Percentiles rank a stretch among this genome's conserved stretches.
phyloP scores from a whole-genome alignment of 1,140 invertebrate genomes.

The Scaptodrosophila lebanonensis region DNA sequence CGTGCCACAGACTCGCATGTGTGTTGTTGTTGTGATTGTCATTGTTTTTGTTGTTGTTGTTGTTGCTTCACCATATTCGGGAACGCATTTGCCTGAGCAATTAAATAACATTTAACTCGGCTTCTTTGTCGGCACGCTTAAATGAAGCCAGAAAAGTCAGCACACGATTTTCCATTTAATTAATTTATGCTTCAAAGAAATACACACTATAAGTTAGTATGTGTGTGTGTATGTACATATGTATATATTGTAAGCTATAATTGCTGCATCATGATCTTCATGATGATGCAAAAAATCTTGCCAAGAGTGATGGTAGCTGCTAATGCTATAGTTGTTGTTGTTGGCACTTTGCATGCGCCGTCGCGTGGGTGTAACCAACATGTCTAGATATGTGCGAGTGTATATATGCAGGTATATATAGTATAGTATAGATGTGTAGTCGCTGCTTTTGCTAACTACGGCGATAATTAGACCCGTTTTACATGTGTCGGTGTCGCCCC shows the following conservation, averaged over 20 bases:
- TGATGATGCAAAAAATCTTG: slow-evolving; percentile 1
- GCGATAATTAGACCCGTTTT: slow-evolving; percentile 51
- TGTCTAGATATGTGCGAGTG: too few species aligned
- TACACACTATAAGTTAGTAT: slow-evolving; percentile 20
- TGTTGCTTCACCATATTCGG: slow-evolving; percentile 58
- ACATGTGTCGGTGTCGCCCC: slow-evolving; percentile 18
- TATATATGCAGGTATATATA: too few species aligned
- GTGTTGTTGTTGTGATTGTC: background rate
- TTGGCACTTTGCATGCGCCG: slow-evolving; percentile 27
- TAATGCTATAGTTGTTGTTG: slow-evolving; percentile 12
- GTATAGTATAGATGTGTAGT: too few species aligned
- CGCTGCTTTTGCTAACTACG: background rate
- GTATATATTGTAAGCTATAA: slow-evolving; percentile 52
- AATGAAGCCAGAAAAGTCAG: slow-evolving; percentile 34
- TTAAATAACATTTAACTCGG: slow-evolving; percentile 68
- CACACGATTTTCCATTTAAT: slow-evolving; percentile 71
- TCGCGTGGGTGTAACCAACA: slow-evolving; percentile 58
- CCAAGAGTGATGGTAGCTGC: background rate
- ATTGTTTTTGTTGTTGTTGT: slow-evolving; percentile 8
- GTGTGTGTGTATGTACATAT: too few species aligned
- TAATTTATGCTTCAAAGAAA: slow-evolving; percentile 55
- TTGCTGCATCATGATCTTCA: slow-evolving; percentile 18
- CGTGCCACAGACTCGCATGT: too few species aligned
- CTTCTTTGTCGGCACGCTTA: slow-evolving; percentile 62
- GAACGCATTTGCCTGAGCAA: slow-evolving; percentile 55